These are phyloP conservation scores for Pachypanchax playfairii DNA, from an alignment of 2,113 vertebrate species.

Conservation along the genomic window DNA sequence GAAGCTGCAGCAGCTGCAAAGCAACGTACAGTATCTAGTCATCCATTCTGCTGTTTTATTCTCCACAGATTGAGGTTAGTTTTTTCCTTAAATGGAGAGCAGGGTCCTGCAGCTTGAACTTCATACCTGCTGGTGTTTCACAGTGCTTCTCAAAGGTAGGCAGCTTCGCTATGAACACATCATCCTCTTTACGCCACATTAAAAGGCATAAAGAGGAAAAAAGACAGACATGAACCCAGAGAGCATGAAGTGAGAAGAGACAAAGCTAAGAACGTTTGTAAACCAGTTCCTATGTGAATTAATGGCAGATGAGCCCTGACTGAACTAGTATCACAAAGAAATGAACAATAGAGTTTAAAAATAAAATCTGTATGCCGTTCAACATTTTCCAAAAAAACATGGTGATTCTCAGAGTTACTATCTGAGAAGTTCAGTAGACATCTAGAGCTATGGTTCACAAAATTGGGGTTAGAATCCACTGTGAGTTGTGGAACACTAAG, in stretches of 20 bases:
- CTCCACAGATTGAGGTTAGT: conserved; percentile 40
- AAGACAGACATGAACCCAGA: conserved; percentile 60
- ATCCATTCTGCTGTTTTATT: conserved; percentile 18
- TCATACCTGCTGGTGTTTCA: conserved; percentile 88
- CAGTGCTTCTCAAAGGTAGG: conserved; percentile 88
- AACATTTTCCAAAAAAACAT: too few relatives aligned
- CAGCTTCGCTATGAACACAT: conserved; percentile 87
- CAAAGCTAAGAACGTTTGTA: conserved; percentile 14
- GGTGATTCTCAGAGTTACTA: too few relatives aligned
- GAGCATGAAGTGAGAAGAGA: conserved; percentile 41
- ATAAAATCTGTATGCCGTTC: too few relatives aligned
- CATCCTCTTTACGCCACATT: conserved; percentile 85
- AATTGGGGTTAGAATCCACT: too few relatives aligned
- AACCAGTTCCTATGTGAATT: conserved; percentile 12
- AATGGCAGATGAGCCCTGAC: conserved; percentile 17
- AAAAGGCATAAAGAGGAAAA: conserved; percentile 33
- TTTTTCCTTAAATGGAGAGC: conserved; percentile 20
- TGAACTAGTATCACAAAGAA: conserved; percentile 12
- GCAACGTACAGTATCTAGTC: conserved; percentile 16
- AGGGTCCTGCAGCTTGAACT: conserved; percentile 10
- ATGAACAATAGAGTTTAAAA: conserved; percentile 6
- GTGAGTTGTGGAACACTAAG: too few relatives aligned
- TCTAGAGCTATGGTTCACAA: too few relatives aligned
- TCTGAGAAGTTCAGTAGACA: too few relatives aligned
- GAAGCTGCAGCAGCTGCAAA: conserved; percentile 36